These are phyloP conservation scores for Mantis religiosa DNA, from an alignment of 2,888 invertebrate genomes.

Conservation along the genomic window DNA sequence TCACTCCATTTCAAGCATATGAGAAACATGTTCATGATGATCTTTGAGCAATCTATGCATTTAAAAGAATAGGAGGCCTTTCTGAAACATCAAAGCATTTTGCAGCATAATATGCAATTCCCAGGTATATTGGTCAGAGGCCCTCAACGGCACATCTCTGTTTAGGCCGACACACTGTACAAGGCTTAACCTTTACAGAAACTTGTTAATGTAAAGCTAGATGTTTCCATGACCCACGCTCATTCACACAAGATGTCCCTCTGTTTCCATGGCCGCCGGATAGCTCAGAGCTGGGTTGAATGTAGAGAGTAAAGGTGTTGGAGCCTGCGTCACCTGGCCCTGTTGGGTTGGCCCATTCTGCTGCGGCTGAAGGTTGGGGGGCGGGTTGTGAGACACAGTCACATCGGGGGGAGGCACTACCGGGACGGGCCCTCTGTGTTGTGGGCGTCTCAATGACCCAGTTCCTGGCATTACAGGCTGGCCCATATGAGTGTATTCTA, in stretches of 20 bases:
- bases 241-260: constrained; percentile 39
- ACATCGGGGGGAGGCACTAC: constrained; percentile 45
- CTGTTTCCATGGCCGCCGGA: constrained; percentile 37
- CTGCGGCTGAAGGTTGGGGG: constrained; percentile 3
- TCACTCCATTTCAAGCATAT: neutral
- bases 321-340: constrained; percentile 28
- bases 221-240: neutral
- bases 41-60: neutral
- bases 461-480: constrained; percentile 50
- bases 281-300: constrained; percentile 40
- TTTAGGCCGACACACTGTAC: neutral
- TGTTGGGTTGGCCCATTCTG: neutral
- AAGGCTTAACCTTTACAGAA: neutral
- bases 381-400: constrained; percentile 49
- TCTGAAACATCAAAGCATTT: neutral
- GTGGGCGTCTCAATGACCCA: constrained; percentile 56
- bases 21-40: neutral
- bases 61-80: neutral
- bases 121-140: neutral
- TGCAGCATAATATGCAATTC: neutral
- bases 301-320: constrained; percentile 37
- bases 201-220: neutral
- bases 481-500: constrained; percentile 57
- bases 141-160: neutral
- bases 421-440: constrained; percentile 28